Base-by-base conservation (phyloP, 2,888 invertebrate genomes). In the Andrena bicolor region DNA sequence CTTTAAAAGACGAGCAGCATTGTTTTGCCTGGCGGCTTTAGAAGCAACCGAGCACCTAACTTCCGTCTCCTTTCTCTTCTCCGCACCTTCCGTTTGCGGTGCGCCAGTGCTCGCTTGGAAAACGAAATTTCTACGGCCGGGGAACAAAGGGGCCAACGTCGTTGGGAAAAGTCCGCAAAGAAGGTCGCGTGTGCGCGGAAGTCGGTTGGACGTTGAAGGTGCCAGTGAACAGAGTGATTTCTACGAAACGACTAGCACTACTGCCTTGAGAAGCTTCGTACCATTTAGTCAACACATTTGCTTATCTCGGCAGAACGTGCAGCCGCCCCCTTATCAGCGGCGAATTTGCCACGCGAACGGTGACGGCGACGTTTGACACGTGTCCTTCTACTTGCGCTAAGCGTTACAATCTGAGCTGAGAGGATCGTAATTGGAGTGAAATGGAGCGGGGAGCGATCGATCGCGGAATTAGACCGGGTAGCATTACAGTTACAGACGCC, bases 1-100 rank as follows among this genome's bases (percentile, higher is more conserved):
- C 80, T 81, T 81, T 80, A 69, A 64, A 76, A 64, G 79, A 73
- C 79, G 81, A 60, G 76, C 73, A 66, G 65, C 68, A 76, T 83
- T 86, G 76, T 83, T 80, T 74, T 48, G 61, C 77, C 4, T 41
- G 23, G 26, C 72, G 65, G 76, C 77, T 85, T 79, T 70, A 72
- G 64, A 66, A 76, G 56, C 78, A 80, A 68, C 76, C 51, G 76
- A 73, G 60, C 69, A 65, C 30, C 56, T 49, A 13, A 58, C 69
- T 68, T 60, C 51, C 79, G 63, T 68, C 70, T 64, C 70, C 69
- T 58, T 51, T 63, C 56, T 16, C 56, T 26, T 30, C 61, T 8
- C 16, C 35, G 28, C 32, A 49, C 48, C 63, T 58, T 26, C n/a
- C 61, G 20, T 66, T 64, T 61, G 20, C 28, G 32, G 49, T 13